Evolutionary conservation across 2,888 invertebrate genomes (phyloP).

Genomic region (Nephrotoma flavescens): DNA sequence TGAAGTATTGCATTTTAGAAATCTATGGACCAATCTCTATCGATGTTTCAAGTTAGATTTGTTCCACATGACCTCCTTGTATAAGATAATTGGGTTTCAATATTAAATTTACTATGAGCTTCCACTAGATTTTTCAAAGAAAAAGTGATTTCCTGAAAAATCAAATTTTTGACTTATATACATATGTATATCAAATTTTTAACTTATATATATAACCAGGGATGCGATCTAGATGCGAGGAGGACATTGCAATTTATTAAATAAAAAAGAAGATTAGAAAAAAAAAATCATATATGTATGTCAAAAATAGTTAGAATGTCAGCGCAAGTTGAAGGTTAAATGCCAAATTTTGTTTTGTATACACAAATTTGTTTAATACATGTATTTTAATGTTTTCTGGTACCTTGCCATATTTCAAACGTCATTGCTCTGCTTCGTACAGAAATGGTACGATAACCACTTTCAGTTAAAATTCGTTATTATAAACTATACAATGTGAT

Average conservation of each 20-base stretch:
- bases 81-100: too few relatives aligned
- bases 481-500: not conserved
- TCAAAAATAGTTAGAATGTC: not conserved
- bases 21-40: too few relatives aligned
- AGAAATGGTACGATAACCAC: not conserved
- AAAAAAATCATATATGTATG: not conserved
- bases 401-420: not conserved
- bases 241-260: not conserved
- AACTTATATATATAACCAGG: not conserved
- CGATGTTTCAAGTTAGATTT: too few relatives aligned
- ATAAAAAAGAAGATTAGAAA: too few relatives aligned
- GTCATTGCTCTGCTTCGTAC: not conserved
- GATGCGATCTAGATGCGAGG: not conserved
- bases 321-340: not conserved
- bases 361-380: not conserved
- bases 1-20: too few relatives aligned
- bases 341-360: not conserved
- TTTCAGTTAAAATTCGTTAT: not conserved
- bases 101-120: too few relatives aligned
- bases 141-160: too few relatives aligned
- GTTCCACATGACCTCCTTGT: too few relatives aligned
- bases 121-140: too few relatives aligned
- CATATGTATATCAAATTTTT: too few relatives aligned
- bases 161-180: too few relatives aligned
- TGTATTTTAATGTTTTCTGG: not conserved